phyloP scores from a whole-genome alignment of 2,797 vertebrate species.

The Myotis daubentonii region DNA sequence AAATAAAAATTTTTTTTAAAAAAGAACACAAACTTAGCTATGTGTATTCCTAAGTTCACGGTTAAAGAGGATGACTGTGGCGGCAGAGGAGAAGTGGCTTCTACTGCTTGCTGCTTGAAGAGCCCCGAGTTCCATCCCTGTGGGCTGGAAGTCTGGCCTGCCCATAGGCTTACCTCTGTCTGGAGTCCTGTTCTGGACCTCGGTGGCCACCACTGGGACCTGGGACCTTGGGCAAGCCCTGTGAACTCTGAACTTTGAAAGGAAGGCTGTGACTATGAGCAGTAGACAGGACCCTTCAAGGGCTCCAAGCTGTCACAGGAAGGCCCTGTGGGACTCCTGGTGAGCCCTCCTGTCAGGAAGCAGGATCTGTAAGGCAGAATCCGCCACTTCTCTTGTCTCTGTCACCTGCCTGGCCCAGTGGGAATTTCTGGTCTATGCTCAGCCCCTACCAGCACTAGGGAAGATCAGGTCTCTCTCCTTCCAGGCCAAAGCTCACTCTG shows the following conservation, averaged over 20 bases:
- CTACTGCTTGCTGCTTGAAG: neutral
- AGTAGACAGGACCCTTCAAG: neutral
- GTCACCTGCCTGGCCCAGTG: neutral
- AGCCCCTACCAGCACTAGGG: neutral
- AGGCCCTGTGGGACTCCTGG: neutral
- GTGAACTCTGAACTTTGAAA: neutral
- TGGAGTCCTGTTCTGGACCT: neutral
- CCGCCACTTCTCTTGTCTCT: neutral
- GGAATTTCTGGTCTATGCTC: neutral
- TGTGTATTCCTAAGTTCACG: neutral
- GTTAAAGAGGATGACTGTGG: neutral
- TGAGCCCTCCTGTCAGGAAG: neutral
- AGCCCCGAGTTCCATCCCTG: neutral
- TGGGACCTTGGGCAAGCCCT: neutral
- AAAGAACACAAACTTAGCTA: neutral
- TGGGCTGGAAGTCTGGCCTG: neutral
- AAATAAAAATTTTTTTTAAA: no score
- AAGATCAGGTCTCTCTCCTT: neutral
- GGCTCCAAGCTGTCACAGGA: neutral
- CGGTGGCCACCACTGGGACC: neutral
- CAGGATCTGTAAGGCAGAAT: neutral
- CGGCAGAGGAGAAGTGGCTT: neutral
- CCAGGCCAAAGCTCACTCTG: neutral
- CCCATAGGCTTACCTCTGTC: neutral
- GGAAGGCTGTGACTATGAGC: neutral